Conservation (phyloP, 2,797 vertebrate species). For the Schizopygopsis pylzovi region DNA sequence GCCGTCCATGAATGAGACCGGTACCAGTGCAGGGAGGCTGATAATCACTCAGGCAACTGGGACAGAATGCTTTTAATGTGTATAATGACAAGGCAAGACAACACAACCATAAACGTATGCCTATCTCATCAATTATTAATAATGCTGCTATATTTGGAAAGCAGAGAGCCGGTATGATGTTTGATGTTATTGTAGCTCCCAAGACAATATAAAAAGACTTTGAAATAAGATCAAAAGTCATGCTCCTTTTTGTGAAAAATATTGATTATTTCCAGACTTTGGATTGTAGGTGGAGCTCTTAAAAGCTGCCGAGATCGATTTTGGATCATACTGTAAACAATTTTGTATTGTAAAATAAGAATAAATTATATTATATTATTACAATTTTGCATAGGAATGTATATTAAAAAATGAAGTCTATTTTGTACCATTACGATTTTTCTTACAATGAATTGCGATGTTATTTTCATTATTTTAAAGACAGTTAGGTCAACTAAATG, state of each 20-base stretch:
- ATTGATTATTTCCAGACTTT: not conserved
- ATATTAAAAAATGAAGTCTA: not conserved
- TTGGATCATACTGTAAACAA: not conserved
- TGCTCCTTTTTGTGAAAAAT: not conserved
- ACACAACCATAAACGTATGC: not conserved
- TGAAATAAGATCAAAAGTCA: not conserved
- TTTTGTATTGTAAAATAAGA: not conserved
- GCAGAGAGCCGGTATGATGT: not conserved
- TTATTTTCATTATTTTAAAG: not conserved
- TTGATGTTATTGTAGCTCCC: not conserved
- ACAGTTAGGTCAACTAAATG: not conserved
- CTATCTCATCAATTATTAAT: constrained; percentile 11
- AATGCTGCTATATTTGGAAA: constrained; percentile 31
- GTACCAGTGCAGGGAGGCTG: constrained; percentile 7
- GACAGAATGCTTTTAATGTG: constrained; percentile 16
- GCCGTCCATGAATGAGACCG: constrained; percentile 40
- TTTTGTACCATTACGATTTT: not conserved
- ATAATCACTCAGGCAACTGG: constrained; percentile 50
- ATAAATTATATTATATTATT: not conserved
- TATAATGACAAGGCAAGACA: not conserved
- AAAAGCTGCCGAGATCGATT: not conserved
- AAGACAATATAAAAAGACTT: not conserved
- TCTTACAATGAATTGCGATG: not conserved
- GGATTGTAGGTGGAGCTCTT: not conserved
- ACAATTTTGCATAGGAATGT: not conserved